Percentiles rank a stretch among this genome's conserved stretches.
phyloP scores from a whole-genome alignment of 2,113 vertebrate species.

The Mesoclemmys tuberculata region DNA sequence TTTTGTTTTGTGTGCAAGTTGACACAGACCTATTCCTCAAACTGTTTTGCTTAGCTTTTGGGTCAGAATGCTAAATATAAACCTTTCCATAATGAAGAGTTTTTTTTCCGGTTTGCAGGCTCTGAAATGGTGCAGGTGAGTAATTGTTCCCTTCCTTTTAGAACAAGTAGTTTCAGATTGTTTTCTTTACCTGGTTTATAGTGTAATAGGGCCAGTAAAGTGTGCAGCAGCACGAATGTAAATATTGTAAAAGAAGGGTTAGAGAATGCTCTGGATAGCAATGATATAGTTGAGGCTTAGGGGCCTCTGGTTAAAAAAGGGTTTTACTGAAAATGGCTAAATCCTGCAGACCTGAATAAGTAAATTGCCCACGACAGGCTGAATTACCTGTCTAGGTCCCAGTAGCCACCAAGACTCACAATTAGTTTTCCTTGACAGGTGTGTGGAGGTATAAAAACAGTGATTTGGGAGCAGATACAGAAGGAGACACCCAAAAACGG shows the following conservation, averaged over 20 bases:
- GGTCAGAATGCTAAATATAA: background rate
- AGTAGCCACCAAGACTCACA: background rate
- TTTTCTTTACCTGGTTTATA: background rate
- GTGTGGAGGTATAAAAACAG: background rate
- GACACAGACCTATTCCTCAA: background rate
- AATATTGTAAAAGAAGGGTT: background rate
- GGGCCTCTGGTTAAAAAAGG: background rate
- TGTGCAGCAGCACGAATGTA: background rate
- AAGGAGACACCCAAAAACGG: background rate
- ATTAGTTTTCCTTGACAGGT: accelerated
- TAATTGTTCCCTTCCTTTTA: background rate
- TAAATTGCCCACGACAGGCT: background rate
- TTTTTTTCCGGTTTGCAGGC: background rate
- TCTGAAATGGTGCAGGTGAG: background rate
- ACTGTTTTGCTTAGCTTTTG: background rate
- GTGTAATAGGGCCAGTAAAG: background rate
- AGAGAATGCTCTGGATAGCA: background rate
- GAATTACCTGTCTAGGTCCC: background rate
- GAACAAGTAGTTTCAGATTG: background rate
- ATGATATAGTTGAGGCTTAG: background rate
- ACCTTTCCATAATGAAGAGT: background rate
- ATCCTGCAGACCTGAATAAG: background rate
- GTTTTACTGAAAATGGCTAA: background rate
- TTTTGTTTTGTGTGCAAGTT: background rate
- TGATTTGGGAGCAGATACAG: background rate